Evolutionary conservation across 1,140 invertebrate genomes (phyloP), one percentile per base, ranked within the genome.

Genomic region (Eupristina koningsbergeri): DNA sequence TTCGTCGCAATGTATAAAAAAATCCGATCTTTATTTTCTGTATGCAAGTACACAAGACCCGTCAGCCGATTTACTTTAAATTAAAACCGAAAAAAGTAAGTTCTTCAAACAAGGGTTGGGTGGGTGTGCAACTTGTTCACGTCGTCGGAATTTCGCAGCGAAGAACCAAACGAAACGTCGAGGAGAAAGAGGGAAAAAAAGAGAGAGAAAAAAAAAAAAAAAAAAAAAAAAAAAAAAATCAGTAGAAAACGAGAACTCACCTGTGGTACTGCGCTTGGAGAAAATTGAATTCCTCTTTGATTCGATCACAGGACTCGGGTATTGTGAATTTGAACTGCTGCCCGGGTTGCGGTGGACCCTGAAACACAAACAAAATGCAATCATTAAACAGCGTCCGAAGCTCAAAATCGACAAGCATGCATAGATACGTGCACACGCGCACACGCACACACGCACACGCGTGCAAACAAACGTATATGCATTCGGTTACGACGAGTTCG

Each of bases 321-420:
- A 98, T 96, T 67, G 97, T 98, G 92, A 98, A 98, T 93, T 98
- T 98, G 91, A 98, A 96, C 81, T 96, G 96, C 92, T 97, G 96
- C 67, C 96, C 96, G 86, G 96, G 96, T 87, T 96, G 96, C 87
- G 96, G 96, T 85, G 96, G 96, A 91, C 96, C 96, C 96, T 97
- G 94, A n/a, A 94, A 94, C 88, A 89, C 86, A 90, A 89, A 93
- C 86, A 89, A 89, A 83, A 87, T 76, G 80, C 82, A 77, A 74
- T 83, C 81, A 81, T 85, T 76, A 82, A 82, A 82, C 80, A 81
- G 84, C 50, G 73, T 78, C 69, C 50, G 29, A 76, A 67, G 64
- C 76, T 79, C 69, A 84, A 85, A 80, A 85, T 81, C 80, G 80
- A 85, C 81, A 81, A 36, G 19, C 50, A 36, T 45, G 19, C 36